Conservation (phyloP, 2,113 vertebrate species). For the Prunella fulvescens region DNA sequence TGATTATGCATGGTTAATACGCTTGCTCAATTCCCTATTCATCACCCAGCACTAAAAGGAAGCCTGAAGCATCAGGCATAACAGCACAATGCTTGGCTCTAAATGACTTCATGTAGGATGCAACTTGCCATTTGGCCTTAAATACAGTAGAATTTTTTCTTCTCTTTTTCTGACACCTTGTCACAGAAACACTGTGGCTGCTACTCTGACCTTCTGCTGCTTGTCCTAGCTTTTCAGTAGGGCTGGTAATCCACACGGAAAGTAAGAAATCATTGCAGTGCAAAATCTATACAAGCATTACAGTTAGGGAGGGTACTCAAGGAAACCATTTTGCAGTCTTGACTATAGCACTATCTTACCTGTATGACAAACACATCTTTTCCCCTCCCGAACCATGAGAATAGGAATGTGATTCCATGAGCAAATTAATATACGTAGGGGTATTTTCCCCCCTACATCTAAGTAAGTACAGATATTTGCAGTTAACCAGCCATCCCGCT, state of each 20-base stretch:
- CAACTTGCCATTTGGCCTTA: slow-evolving; percentile 18
- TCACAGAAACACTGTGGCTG: neutral
- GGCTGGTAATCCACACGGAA: neutral
- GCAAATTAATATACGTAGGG: neutral
- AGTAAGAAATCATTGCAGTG: neutral
- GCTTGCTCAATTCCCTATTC: neutral
- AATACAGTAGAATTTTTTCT: neutral
- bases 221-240: neutral
- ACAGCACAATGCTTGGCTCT: neutral
- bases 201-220: neutral
- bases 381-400: neutral
- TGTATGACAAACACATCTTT: neutral
- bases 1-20: slow-evolving; percentile 7
- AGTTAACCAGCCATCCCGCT: neutral
- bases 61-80: neutral
- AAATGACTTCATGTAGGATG: neutral
- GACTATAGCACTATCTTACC: neutral
- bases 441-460: accelerated
- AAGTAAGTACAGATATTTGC: neutral
- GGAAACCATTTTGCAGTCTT: slow-evolving; percentile 62
- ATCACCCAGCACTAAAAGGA: neutral
- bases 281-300: neutral
- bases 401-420: neutral
- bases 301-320: neutral
- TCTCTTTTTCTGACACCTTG: neutral